phyloP scores from a whole-genome alignment of 2,888 invertebrate genomes.

The Cataglyphis altisquamis region DNA sequence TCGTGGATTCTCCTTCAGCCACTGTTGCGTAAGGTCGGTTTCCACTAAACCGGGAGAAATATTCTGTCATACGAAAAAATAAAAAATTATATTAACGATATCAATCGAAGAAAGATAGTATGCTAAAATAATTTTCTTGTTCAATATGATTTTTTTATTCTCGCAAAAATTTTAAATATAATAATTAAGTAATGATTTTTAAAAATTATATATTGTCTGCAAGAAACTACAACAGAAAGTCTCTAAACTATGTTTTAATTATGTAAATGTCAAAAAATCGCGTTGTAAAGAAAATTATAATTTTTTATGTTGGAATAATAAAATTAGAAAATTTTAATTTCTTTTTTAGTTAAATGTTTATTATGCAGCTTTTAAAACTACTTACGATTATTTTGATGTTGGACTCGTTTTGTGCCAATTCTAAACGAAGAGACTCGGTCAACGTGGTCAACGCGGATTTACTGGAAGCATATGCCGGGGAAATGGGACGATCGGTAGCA shows the following conservation, averaged over 20 bases:
- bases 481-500: slow-evolving; percentile 63
- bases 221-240: neutral
- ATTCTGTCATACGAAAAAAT: slow-evolving; percentile 85
- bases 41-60: slow-evolving; percentile 89
- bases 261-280: neutral
- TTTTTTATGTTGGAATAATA: slow-evolving; percentile 2
- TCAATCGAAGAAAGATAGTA: neutral
- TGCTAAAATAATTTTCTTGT: neutral
- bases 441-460: slow-evolving; percentile 86
- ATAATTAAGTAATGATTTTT: neutral
- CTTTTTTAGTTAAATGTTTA: neutral
- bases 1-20: slow-evolving; percentile 72
- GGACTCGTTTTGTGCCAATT: slow-evolving; percentile 83
- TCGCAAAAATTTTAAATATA: neutral
- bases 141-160: neutral
- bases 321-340: neutral
- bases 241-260: neutral
- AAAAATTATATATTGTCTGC: neutral
- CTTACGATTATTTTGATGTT: slow-evolving; percentile 83
- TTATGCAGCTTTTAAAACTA: neutral
- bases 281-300: neutral
- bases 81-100: slow-evolving; percentile 31
- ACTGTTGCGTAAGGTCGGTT: slow-evolving; percentile 86
- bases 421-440: slow-evolving; percentile 85
- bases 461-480: slow-evolving; percentile 84